Percentiles rank a stretch among this genome's conserved stretches.
Evolutionary conservation across 2,113 vertebrate genomes (phyloP).

Genomic region (Ginglymostoma cirratum): DNA sequence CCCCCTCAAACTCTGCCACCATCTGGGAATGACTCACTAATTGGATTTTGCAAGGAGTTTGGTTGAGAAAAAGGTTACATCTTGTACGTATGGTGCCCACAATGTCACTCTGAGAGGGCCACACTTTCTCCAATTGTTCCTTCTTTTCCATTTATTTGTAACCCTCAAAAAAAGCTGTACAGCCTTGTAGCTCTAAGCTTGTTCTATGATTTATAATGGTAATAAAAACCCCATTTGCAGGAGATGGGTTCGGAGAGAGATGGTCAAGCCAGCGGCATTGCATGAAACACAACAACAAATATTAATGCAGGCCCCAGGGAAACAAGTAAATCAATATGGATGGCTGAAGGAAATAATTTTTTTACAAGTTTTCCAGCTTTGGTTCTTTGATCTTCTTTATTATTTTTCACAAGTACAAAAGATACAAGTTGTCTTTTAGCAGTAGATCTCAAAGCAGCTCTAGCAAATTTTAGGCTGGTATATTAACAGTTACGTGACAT

Average conservation of each 20-base stretch:
- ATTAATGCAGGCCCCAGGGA: constrained; percentile 31
- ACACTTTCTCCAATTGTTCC: neutral
- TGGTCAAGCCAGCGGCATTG: constrained; percentile 31
- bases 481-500: neutral
- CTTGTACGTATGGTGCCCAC: neutral
- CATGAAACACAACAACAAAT: constrained; percentile 32
- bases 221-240: constrained; percentile 35
- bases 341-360: neutral
- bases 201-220: constrained; percentile 34
- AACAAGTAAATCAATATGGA: constrained; percentile 34
- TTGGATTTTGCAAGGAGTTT: neutral
- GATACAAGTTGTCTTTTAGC: neutral
- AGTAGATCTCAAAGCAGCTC: neutral
- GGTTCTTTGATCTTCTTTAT: constrained; percentile 25
- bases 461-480: neutral
- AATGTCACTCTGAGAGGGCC: neutral
- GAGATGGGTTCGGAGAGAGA: constrained; percentile 14
- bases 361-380: neutral
- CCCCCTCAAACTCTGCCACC: too few species aligned
- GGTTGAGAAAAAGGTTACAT: neutral
- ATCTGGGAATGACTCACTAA: too few species aligned
- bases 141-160: neutral
- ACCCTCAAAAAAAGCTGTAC: neutral
- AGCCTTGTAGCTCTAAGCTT: constrained; percentile 16
- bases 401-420: neutral